Conservation (phyloP, 2,888 invertebrate genomes). For the Amitus sp. region DNA sequence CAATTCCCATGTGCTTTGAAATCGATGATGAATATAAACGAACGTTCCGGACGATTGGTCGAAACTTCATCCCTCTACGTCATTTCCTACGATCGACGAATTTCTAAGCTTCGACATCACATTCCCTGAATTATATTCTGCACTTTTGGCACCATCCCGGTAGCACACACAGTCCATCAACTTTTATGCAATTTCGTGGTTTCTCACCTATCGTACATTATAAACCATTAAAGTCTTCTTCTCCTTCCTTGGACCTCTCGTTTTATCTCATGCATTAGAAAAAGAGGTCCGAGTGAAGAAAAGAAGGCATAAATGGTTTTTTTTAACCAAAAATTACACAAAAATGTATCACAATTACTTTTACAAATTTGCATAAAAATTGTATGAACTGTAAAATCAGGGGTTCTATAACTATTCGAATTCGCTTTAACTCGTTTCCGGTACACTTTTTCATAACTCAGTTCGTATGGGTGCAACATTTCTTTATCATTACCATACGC, state of each 20-base stretch:
- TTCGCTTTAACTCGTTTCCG: neutral
- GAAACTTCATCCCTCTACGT: neutral
- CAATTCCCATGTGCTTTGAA: slow-evolving; percentile 8
- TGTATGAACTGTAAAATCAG: no score
- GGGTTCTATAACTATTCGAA: neutral
- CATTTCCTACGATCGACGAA: slow-evolving; percentile 2
- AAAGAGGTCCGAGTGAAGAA: no score
- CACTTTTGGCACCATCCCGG: neutral
- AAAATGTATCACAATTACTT: no score
- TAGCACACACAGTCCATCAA: neutral
- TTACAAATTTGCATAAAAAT: no score
- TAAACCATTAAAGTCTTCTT: neutral
- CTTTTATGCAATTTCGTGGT: no score
- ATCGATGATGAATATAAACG: slow-evolving; percentile 12
- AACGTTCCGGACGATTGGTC: slow-evolving; percentile 7
- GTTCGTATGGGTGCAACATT: neutral
- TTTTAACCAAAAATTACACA: no score
- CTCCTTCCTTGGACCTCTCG: no score
- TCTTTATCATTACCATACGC: slow-evolving; percentile 1
- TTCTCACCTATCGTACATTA: neutral
- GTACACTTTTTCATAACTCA: neutral
- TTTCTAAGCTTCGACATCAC: neutral
- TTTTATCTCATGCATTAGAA: no score
- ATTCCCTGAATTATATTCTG: slow-evolving; percentile 1
- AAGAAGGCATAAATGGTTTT: neutral